Percentiles rank a stretch among this genome's conserved stretches.
These are phyloP conservation scores for Lamellibrachia luymesi DNA, from an alignment of 1,140 invertebrate species.

Conservation along the genomic window DNA sequence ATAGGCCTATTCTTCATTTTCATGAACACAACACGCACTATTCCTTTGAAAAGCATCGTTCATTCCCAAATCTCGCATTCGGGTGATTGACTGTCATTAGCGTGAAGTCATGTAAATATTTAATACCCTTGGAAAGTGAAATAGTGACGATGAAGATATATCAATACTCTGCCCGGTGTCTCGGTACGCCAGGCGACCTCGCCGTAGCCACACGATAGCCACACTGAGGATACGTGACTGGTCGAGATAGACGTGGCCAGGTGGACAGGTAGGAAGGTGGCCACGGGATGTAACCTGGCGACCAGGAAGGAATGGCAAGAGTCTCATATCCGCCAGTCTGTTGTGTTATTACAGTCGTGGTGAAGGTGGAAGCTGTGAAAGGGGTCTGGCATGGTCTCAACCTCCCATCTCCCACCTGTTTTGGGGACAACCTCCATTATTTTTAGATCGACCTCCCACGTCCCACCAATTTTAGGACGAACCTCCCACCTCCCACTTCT, in stretches of 20 bases:
- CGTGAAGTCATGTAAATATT: neutral
- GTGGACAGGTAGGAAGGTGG: neutral
- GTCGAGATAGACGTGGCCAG: no score
- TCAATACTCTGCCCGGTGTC: neutral
- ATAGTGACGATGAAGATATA: neutral
- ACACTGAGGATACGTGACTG: neutral
- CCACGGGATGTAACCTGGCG: neutral
- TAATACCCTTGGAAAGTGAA: neutral
- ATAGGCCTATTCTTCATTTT: neutral
- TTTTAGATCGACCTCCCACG: no score
- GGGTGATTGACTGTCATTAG: neutral
- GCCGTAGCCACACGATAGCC: neutral
- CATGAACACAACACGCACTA: neutral
- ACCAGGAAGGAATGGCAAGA: neutral
- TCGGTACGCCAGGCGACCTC: neutral
- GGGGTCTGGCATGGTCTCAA: neutral
- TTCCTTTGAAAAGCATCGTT: neutral
- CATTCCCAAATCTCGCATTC: neutral
- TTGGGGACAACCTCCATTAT: no score
- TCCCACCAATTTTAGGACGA: no score
- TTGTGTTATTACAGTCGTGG: neutral
- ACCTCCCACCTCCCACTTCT: no score
- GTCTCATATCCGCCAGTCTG: neutral
- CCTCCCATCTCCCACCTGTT: no score
- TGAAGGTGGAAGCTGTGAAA: neutral